These are phyloP conservation scores for Orchestes rusci DNA, from an alignment of 2,888 invertebrate genomes.

Conservation along the genomic window DNA sequence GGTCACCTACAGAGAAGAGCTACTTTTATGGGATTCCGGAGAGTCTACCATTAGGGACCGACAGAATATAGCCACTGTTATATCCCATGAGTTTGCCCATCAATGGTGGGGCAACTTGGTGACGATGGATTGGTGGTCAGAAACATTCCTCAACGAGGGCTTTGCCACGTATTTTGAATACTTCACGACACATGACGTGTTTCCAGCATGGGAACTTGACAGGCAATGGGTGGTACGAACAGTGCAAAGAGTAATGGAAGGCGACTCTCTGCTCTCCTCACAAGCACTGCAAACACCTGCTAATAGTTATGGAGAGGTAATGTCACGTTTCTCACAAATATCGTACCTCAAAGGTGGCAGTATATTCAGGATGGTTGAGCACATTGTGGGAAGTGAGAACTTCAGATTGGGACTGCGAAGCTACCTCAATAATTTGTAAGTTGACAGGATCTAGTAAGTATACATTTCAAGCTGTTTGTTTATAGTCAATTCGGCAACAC, in stretches of 20 bases:
- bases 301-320: conserved; percentile 51
- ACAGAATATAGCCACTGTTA: conserved; percentile 57
- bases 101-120: conserved; percentile 78
- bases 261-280: conserved; percentile 52
- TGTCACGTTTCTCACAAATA: conserved; percentile 57
- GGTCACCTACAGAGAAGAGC: conserved; percentile 65
- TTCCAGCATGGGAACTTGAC: conserved; percentile 52
- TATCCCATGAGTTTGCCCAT: conserved; percentile 73
- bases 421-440: conserved; percentile 27
- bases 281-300: conserved; percentile 54
- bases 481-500: conserved; percentile 43
- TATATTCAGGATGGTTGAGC: conserved; percentile 30
- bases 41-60: conserved; percentile 26
- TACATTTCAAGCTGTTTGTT: not conserved
- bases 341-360: conserved; percentile 35
- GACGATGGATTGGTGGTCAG: conserved; percentile 69
- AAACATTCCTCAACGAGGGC: conserved; percentile 67
- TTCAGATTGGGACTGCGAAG: conserved; percentile 26
- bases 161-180: conserved; percentile 71
- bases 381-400: conserved; percentile 25
- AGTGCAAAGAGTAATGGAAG: conserved; percentile 54
- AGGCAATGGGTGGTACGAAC: conserved; percentile 66
- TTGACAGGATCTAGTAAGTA: not conserved
- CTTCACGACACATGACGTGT: conserved; percentile 37
- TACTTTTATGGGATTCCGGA: conserved; percentile 46